These are phyloP conservation scores for Parelbella ahira DNA, from an alignment of 2,888 invertebrate genomes.

Conservation along the genomic window DNA sequence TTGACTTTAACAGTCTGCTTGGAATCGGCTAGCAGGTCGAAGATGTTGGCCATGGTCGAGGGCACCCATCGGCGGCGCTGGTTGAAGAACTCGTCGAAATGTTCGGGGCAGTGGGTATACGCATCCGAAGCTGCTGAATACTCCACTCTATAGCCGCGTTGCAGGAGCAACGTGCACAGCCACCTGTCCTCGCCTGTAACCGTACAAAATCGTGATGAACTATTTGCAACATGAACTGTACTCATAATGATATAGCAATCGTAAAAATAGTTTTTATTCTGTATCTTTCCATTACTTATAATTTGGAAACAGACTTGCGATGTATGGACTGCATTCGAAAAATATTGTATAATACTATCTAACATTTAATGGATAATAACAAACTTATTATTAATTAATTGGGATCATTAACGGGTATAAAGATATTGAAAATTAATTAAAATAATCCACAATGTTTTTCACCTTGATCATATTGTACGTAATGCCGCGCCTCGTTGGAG, in stretches of 20 bases:
- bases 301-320: too few species aligned
- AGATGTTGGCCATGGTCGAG: conserved; percentile 96
- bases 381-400: too few species aligned
- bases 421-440: too few species aligned
- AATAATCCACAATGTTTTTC: too few species aligned
- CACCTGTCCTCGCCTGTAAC: conserved; percentile 94
- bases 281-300: too few species aligned
- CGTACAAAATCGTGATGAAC: background rate
- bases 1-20: conserved; percentile 90
- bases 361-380: too few species aligned
- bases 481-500: conserved; percentile 96
- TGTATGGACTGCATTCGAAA: too few species aligned
- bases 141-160: conserved; percentile 94
- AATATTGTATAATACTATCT: too few species aligned
- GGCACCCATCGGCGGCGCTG: conserved; percentile 97
- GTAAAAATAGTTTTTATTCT: too few species aligned
- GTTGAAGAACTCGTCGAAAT: conserved; percentile 95
- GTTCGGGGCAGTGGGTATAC: conserved; percentile 96
- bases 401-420: too few species aligned
- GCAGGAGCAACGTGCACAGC: conserved; percentile 95
- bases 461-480: conserved; percentile 89
- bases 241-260: too few species aligned
- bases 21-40: conserved; percentile 90
- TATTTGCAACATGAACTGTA: too few species aligned
- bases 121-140: conserved; percentile 98